Evolutionary conservation across 23 tunicate genomes (phyloP), one percentile per base, ranked within the genome.

Genomic region (Ascidia mentula): DNA sequence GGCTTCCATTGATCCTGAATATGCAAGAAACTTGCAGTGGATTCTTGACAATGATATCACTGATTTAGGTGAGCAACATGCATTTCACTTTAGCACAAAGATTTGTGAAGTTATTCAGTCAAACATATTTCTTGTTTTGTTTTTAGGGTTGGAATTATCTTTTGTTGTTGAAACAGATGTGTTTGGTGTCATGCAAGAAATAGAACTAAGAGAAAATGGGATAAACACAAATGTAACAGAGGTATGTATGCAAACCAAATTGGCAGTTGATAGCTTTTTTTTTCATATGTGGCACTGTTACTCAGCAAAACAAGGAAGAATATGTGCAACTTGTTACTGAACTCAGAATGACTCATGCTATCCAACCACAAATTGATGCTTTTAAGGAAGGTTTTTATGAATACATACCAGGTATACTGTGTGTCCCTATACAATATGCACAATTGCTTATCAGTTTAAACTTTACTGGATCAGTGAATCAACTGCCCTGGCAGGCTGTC

Each of bases 271-370:
- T 53, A 9, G 13, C 65, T 42, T 12, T 42, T 42, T 42, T 42
- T 12, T 36, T 17, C 20, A 20, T 36, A 8, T 15, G 15, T 42
- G 53, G 22, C 24, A 53, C 13, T 5, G 24, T 20, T 72, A 40
- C 18, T 12, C 80, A 92, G 85, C 78, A 83, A 34, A 93, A 93
- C 69, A 93, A 93, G 71, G 89, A 87, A 33, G 98, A 93, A 80
- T 93, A 93, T 60, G 98, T 93, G 34, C 98, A 93, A 46, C 93
- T 93, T 45, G 98, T 93, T 34, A 93, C 98, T 4, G 98, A 93
- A 72, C 89, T 93, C 20, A 38, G 93, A 60, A 93, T 93, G 98
- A 93, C 98, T 26, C 59, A 93, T 6, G 98, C 98, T 5, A 93
- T 93, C 34, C 73, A 84, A 77, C 87, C 93, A 5, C 98, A 93